These are phyloP conservation scores for Agonopterix heracliana DNA, from an alignment of 2,888 invertebrate genomes.

Conservation along the genomic window DNA sequence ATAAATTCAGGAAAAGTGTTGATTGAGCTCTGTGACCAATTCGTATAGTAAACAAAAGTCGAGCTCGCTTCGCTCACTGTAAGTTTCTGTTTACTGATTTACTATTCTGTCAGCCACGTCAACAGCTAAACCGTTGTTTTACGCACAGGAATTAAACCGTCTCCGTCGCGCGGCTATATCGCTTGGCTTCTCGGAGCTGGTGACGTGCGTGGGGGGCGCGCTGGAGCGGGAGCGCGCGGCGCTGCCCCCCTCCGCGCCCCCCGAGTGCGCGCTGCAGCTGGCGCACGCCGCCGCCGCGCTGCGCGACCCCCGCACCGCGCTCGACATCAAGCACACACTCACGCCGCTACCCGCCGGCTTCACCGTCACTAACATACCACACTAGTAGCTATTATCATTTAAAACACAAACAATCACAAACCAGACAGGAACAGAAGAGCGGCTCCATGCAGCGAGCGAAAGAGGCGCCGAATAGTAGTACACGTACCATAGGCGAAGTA, in stretches of 20 bases:
- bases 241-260: conserved; percentile 85
- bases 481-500: too few species aligned
- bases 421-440: too few species aligned
- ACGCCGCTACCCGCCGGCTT: conserved; percentile 51
- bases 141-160: conserved; percentile 88
- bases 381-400: conserved; percentile 17
- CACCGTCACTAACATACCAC: conserved; percentile 33
- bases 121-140: neutral
- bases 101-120: too few species aligned
- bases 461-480: too few species aligned
- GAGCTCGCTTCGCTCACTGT: too few species aligned
- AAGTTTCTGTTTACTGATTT: too few species aligned
- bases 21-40: too few species aligned
- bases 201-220: conserved; percentile 89
- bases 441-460: too few species aligned
- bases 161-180: conserved; percentile 93
- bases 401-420: too few species aligned
- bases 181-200: conserved; percentile 91
- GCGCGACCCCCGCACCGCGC: conserved; percentile 79
- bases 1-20: too few species aligned
- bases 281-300: conserved; percentile 91
- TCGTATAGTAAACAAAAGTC: too few species aligned
- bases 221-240: conserved; percentile 92
- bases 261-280: conserved; percentile 92
- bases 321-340: conserved; percentile 61